Evolutionary conservation across 2,888 invertebrate genomes (phyloP).

Genomic region (Catocala nupta): DNA sequence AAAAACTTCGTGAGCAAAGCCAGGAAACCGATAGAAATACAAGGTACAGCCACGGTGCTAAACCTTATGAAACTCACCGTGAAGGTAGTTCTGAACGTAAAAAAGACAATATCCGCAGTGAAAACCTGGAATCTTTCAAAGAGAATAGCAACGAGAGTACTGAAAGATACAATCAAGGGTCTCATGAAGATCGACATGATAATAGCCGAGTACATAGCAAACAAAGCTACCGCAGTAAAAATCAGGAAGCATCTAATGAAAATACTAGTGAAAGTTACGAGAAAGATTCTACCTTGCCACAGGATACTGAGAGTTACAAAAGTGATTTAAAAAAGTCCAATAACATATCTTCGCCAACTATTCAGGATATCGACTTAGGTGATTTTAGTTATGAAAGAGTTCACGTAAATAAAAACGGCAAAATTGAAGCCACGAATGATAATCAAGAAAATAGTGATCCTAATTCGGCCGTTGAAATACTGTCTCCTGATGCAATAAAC

Average conservation of each 20-base stretch:
- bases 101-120: slow-evolving; percentile 11
- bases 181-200: slow-evolving; percentile 9
- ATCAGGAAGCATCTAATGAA: slow-evolving; percentile 36
- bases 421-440: slow-evolving; percentile 60
- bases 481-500: slow-evolving; percentile 42
- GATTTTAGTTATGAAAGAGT: slow-evolving; percentile 71
- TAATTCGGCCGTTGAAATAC: slow-evolving; percentile 48
- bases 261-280: slow-evolving; percentile 34
- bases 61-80: slow-evolving; percentile 16
- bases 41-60: slow-evolving; percentile 18
- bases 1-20: slow-evolving; percentile 25
- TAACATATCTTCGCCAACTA: slow-evolving; percentile 38
- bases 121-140: slow-evolving; percentile 19
- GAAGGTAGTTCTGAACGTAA: not conserved
- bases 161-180: slow-evolving; percentile 23
- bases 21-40: slow-evolving; percentile 44
- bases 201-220: slow-evolving; percentile 14
- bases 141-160: slow-evolving; percentile 40
- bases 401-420: slow-evolving; percentile 62
- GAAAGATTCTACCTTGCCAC: slow-evolving; percentile 6
- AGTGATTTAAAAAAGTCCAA: slow-evolving; percentile 9
- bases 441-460: slow-evolving; percentile 50
- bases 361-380: slow-evolving; percentile 67
- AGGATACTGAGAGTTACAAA: slow-evolving; percentile 22
- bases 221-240: slow-evolving; percentile 14